Percentiles rank a stretch among this genome's conserved stretches.
Evolutionary conservation across 2,797 vertebrate genomes (phyloP).

Genomic region (Myotis planiceps): DNA sequence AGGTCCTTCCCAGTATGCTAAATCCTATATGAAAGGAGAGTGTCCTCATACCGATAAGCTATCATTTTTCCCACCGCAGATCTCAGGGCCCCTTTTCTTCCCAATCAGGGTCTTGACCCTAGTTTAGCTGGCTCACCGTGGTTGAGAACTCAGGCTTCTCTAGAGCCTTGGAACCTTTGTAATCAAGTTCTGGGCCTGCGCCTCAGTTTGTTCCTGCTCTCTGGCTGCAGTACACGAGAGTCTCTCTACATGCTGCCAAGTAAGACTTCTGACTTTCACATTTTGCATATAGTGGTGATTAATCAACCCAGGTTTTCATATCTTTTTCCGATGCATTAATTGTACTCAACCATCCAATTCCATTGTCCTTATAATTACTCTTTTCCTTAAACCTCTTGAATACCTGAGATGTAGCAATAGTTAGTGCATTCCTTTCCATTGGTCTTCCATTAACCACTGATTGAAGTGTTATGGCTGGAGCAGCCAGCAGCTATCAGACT

Average conservation of each 20-base stretch:
- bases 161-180: not conserved
- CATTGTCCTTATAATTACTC: not conserved
- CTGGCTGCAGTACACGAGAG: not conserved
- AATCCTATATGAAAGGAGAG: not conserved
- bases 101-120: not conserved
- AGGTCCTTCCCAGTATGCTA: not conserved
- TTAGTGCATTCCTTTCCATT: not conserved
- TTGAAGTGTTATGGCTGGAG: not conserved
- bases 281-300: constrained; percentile 11
- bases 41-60: not conserved
- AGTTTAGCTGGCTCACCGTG: not conserved
- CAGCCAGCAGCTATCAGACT: not conserved
- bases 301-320: constrained; percentile 4
- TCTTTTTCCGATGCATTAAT: constrained; percentile 17
- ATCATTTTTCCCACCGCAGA: not conserved
- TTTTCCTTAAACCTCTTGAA: not conserved
- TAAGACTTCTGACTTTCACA: not conserved
- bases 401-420: not conserved
- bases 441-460: not conserved
- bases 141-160: not conserved
- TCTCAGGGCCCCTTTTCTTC: not conserved
- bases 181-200: not conserved
- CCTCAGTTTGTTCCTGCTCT: not conserved
- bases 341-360: not conserved
- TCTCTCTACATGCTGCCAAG: not conserved